Evolutionary conservation across 92 coral and sea anemone species (phyloP).

Genomic region (Metridium senile): DNA sequence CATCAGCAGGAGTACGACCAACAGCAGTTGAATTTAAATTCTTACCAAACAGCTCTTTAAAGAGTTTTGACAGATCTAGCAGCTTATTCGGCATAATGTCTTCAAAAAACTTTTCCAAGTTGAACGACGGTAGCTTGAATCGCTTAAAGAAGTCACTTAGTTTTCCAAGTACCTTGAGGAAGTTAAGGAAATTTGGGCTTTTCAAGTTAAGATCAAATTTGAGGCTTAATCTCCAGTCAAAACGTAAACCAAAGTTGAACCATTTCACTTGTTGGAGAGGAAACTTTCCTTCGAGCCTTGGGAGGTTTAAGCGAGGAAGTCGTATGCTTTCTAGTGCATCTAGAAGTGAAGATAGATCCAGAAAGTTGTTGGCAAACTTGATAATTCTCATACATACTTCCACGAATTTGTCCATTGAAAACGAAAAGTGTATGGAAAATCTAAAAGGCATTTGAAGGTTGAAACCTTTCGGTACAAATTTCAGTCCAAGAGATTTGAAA

Average conservation of each 20-base stretch:
- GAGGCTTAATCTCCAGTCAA: slow-evolving; percentile 54
- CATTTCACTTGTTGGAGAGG: slow-evolving; percentile 23
- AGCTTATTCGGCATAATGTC: slow-evolving; percentile 31
- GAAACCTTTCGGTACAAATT: slow-evolving; percentile 61
- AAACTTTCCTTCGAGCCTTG: slow-evolving; percentile 25
- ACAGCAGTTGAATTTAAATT: slow-evolving; percentile 27
- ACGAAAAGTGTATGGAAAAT: slow-evolving; percentile 54
- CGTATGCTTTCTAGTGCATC: slow-evolving; percentile 56
- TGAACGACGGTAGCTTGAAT: slow-evolving; percentile 31
- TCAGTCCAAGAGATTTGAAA: slow-evolving; percentile 69
- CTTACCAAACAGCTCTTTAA: slow-evolving; percentile 17
- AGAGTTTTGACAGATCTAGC: slow-evolving; percentile 15
- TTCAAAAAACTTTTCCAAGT: slow-evolving; percentile 42
- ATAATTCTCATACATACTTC: slow-evolving; percentile 45
- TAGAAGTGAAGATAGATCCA: slow-evolving; percentile 64
- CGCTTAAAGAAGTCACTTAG: slow-evolving; percentile 21
- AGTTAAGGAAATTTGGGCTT: slow-evolving; percentile 25
- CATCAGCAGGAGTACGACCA: slow-evolving; percentile 51
- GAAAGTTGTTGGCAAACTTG: slow-evolving; percentile 59
- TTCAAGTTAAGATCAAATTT: slow-evolving; percentile 42
- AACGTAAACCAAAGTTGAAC: slow-evolving; percentile 66
- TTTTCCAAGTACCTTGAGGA: slow-evolving; percentile 24
- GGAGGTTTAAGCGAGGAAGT: slow-evolving; percentile 58
- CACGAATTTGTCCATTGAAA: slow-evolving; percentile 60
- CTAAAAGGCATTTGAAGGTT: slow-evolving; percentile 70